Percentiles rank a stretch among this genome's conserved stretches.
These are phyloP conservation scores for Caenorhabditis latens DNA, from an alignment of 1,140 invertebrate genomes.

Conservation along the genomic window DNA sequence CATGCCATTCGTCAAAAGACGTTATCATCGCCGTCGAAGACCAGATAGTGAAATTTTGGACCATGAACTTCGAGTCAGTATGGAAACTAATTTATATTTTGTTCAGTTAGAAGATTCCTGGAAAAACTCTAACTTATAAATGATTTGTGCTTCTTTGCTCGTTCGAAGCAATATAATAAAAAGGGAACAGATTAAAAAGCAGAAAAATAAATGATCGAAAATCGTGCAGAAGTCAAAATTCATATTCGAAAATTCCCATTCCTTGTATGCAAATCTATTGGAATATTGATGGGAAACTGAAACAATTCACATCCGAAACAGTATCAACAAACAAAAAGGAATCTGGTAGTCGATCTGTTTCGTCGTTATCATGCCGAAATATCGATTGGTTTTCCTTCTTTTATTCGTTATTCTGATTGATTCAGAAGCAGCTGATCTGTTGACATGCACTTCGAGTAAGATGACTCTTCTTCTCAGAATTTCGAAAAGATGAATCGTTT, in stretches of 20 bases:
- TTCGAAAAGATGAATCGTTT: not conserved
- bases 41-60: slow-evolving; percentile 13
- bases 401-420: not conserved
- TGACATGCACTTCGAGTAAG: slow-evolving; percentile 31
- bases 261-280: not conserved
- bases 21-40: not conserved
- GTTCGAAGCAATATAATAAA: not conserved
- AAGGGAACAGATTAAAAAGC: too few species aligned
- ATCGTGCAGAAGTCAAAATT: not conserved
- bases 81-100: slow-evolving; percentile 31
- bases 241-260: not conserved
- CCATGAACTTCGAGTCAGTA: slow-evolving; percentile 15
- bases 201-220: not conserved
- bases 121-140: not conserved
- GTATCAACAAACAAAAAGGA: not conserved
- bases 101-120: slow-evolving; percentile 29
- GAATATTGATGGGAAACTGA: slow-evolving; percentile 11
- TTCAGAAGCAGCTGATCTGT: not conserved
- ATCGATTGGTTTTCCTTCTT: slow-evolving; percentile 2
- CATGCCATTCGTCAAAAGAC: not conserved
- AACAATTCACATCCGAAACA: not conserved
- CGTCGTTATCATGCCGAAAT: not conserved
- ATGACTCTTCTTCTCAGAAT: not conserved
- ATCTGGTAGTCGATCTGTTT: not conserved
- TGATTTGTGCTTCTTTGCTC: not conserved